A percentile compares a stretch with the other conserved stretches of the same genome.
Evolutionary conservation across 2,113 vertebrate genomes (phyloP).

Genomic region (Carassius gibelio): DNA sequence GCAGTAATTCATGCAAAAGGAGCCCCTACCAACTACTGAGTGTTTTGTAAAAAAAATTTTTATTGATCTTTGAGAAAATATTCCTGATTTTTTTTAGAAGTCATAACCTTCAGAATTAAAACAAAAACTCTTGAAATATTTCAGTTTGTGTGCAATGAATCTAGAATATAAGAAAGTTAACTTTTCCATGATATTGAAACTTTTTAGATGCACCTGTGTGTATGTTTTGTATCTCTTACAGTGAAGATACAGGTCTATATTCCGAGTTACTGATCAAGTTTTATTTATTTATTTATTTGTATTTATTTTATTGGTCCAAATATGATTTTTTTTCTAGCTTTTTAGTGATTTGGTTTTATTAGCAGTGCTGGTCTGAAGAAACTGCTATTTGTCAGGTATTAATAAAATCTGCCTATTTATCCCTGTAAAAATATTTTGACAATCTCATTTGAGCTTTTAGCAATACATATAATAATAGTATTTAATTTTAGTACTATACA

Average conservation of each 20-base stretch:
- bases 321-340: background rate
- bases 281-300: background rate
- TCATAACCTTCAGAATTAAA: too few species aligned
- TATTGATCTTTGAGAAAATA: too few species aligned
- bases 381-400: background rate
- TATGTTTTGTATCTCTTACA: background rate
- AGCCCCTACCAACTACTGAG: too few species aligned
- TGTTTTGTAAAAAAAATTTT: too few species aligned
- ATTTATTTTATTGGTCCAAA: background rate
- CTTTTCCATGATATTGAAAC: too few species aligned
- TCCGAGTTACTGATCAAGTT: background rate
- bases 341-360: background rate
- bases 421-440: background rate
- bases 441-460: background rate
- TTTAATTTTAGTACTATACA: background rate
- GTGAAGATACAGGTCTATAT: background rate
- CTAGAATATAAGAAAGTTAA: too few species aligned
- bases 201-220: background rate
- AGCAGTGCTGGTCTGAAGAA: background rate
- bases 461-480: background rate
- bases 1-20: too few species aligned
- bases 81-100: too few species aligned
- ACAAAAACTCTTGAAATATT: too few species aligned
- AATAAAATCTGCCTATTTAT: background rate
- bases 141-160: too few species aligned